phyloP scores from a whole-genome alignment of 2,888 invertebrate species.

The Syrista parreyssii region DNA sequence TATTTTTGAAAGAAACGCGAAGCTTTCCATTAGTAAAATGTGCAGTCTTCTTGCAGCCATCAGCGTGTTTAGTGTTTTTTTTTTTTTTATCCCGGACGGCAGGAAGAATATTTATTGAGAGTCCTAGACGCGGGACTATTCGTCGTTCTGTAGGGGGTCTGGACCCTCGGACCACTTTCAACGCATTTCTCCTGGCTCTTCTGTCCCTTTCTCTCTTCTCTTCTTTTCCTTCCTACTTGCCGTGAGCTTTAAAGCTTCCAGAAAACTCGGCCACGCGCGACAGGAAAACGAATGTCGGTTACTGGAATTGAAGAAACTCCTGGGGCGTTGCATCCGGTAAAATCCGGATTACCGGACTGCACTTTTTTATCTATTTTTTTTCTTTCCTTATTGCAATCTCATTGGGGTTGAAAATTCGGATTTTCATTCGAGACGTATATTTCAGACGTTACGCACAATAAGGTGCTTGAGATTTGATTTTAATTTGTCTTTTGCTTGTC shows the following conservation, averaged over 20 bases:
- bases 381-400: not conserved
- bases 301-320: not conserved
- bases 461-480: not conserved
- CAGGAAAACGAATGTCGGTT: not conserved
- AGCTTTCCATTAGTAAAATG: not conserved
- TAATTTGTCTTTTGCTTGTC: not conserved
- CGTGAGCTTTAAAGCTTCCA: not conserved
- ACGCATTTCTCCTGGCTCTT: not conserved
- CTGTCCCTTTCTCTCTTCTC: too few species aligned
- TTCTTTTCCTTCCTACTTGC: not conserved
- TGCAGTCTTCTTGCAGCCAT: not conserved
- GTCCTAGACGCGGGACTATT: not conserved
- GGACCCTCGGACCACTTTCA: not conserved
- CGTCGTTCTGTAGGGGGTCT: not conserved
- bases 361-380: not conserved
- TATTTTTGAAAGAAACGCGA: not conserved
- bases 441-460: not conserved
- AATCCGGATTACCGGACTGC: not conserved
- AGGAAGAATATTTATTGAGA: not conserved
- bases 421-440: not conserved
- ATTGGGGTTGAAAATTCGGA: not conserved
- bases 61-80: not conserved
- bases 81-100: not conserved
- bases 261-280: not conserved
- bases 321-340: not conserved